phyloP scores from a whole-genome alignment of 2,113 vertebrate genomes.

The Morone saxatilis region DNA sequence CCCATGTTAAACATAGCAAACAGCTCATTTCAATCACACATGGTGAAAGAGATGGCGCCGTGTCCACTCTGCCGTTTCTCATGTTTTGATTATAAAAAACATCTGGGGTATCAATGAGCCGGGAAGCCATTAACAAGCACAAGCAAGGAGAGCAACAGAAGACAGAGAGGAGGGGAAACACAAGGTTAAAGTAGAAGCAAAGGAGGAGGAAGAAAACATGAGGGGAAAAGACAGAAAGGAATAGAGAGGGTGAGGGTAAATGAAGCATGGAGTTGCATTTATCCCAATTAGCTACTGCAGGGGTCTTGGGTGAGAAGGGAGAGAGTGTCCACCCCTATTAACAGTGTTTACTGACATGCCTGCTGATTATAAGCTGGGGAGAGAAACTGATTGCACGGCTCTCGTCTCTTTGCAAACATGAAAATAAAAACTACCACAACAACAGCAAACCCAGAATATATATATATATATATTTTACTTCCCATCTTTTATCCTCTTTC shows the following conservation, averaged over 20 bases:
- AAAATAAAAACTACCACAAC: conserved; percentile 22
- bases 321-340: conserved; percentile 83
- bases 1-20: conserved; percentile 53
- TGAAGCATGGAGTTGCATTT: conserved; percentile 84
- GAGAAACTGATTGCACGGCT: conserved; percentile 59
- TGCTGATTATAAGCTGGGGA: conserved; percentile 74
- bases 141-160: conserved; percentile 49
- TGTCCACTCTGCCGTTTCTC: conserved; percentile 72
- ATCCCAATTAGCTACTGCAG: conserved; percentile 85
- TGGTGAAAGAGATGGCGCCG: conserved; percentile 29
- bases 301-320: conserved; percentile 76
- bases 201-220: conserved; percentile 20
- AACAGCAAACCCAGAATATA: not conserved
- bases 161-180: conserved; percentile 38
- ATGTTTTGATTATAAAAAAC: conserved; percentile 80
- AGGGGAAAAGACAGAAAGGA: conserved; percentile 46
- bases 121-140: conserved; percentile 79
- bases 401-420: conserved; percentile 52
- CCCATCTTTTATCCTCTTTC: conserved; percentile 17
- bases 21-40: conserved; percentile 58
- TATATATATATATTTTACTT: not conserved
- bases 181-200: conserved; percentile 41
- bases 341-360: conserved; percentile 84
- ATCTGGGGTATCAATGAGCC: conserved; percentile 82
- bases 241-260: conserved; percentile 74